These are phyloP conservation scores for Hermatobates lingyangjiaoensis DNA, from an alignment of 1,140 invertebrate genomes.

Conservation along the genomic window DNA sequence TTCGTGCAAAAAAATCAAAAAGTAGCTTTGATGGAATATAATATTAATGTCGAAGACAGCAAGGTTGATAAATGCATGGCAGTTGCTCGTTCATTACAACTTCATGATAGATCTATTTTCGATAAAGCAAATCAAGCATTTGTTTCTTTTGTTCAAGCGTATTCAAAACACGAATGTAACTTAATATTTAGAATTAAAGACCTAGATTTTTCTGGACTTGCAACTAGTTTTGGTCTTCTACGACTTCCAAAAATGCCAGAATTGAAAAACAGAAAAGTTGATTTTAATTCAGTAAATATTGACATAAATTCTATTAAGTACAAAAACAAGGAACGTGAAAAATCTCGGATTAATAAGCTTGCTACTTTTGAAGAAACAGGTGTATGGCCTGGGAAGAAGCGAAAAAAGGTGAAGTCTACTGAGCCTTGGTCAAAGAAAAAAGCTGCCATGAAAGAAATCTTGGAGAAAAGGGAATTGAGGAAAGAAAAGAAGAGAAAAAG, in stretches of 20 bases:
- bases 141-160: constrained; percentile 85
- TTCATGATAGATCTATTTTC: constrained; percentile 50
- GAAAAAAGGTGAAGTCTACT: constrained; percentile 36
- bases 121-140: constrained; percentile 84
- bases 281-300: constrained; percentile 43
- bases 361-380: constrained; percentile 52
- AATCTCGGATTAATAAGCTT: constrained; percentile 48
- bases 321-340: constrained; percentile 62
- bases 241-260: constrained; percentile 90
- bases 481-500: constrained; percentile 33
- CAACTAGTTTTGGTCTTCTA: constrained; percentile 71
- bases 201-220: constrained; percentile 68
- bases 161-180: constrained; percentile 89
- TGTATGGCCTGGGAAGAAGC: constrained; percentile 49
- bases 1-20: constrained; percentile 89
- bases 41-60: constrained; percentile 4
- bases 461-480: constrained; percentile 35
- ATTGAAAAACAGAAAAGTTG: constrained; percentile 46
- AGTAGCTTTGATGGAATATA: constrained; percentile 23
- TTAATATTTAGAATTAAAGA: constrained; percentile 78
- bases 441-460: constrained; percentile 45
- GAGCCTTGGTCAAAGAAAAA: constrained; percentile 66
- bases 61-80: constrained; percentile 17
- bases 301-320: constrained; percentile 64
- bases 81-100: constrained; percentile 38